Evolutionary conservation across 2,888 invertebrate species (phyloP), one percentile per base, ranked within the genome.

Genomic region (Diaprepes abbreviatus): DNA sequence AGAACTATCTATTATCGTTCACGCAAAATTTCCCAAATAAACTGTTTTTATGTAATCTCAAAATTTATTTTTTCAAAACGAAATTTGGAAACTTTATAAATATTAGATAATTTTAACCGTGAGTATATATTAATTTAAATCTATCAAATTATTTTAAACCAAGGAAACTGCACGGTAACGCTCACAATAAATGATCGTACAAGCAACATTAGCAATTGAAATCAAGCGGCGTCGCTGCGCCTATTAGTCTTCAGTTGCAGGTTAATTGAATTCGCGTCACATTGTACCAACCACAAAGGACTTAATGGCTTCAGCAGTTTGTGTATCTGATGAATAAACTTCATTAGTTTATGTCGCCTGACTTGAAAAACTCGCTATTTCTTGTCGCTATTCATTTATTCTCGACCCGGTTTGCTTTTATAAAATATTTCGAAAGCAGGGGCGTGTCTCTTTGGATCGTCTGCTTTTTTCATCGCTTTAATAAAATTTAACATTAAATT

Each of bases 241-340:
- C 69, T 59, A 69, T 69, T 69, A 58, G 64, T 69, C 69, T 64
- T 69, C 64, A 40, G 59, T 16, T 64, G 69, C 58, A 69, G 64
- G 64, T 64, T 64, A 69, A 69, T 69, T 69, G 69, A 57, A 69
- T 69, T 50, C 38, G 50, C 57, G 62, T 68, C 54, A 52, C 54
- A 66, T 62, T 68, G 55, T 68, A 52, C 60, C 60, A 43, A 38
- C 68, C 63, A 63, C 68, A 68, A 68, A 68, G 57, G 43, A 62
- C 68, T 63, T 63, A 68, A 68, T 68, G 57, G 62, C 68, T 40
- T 62, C 50, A 57, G 62, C 68, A 45, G 62, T 68, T 68, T 63
- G 66, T 60, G 52, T 40, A 28, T 36, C 60, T 66, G 60, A 60
- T 68, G 68, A 68, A 68, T 68, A 63, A 52, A 63, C 40, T 57